These are phyloP conservation scores for Pantala flavescens DNA, from an alignment of 1,140 invertebrate genomes.

Conservation along the genomic window DNA sequence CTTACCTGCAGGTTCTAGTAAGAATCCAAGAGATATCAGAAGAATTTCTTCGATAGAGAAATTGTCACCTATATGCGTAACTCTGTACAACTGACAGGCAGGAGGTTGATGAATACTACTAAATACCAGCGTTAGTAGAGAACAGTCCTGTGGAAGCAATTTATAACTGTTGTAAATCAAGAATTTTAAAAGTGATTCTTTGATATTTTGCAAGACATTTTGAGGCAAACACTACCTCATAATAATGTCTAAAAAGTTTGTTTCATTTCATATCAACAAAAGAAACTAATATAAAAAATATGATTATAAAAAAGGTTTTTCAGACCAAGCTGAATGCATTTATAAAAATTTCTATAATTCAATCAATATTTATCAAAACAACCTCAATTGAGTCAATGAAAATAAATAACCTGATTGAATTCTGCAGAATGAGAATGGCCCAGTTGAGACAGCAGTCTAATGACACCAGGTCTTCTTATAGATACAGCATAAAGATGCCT, in stretches of 20 bases:
- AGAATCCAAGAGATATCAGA: slow-evolving; percentile 53
- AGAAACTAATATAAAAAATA: no score
- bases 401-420: slow-evolving; percentile 59
- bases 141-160: slow-evolving; percentile 52
- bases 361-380: no score
- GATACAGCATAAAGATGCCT: slow-evolving; percentile 75
- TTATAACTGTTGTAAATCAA: neutral
- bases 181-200: no score
- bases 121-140: slow-evolving; percentile 76
- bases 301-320: no score
- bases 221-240: no score
- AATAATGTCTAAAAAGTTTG: no score
- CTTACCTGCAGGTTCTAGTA: slow-evolving; percentile 50
- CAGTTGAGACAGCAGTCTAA: slow-evolving; percentile 57
- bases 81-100: slow-evolving; percentile 63
- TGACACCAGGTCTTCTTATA: slow-evolving; percentile 49
- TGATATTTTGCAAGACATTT: no score
- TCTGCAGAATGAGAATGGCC: slow-evolving; percentile 64
- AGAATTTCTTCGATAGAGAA: slow-evolving; percentile 54
- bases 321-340: no score
- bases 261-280: no score
- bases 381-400: no score
- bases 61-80: slow-evolving; percentile 41
- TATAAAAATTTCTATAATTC: no score
- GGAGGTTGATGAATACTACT: slow-evolving; percentile 77